Evolutionary conservation across 1,140 invertebrate species (phyloP), one percentile per base, ranked within the genome.

Genomic region (Euura lappo): DNA sequence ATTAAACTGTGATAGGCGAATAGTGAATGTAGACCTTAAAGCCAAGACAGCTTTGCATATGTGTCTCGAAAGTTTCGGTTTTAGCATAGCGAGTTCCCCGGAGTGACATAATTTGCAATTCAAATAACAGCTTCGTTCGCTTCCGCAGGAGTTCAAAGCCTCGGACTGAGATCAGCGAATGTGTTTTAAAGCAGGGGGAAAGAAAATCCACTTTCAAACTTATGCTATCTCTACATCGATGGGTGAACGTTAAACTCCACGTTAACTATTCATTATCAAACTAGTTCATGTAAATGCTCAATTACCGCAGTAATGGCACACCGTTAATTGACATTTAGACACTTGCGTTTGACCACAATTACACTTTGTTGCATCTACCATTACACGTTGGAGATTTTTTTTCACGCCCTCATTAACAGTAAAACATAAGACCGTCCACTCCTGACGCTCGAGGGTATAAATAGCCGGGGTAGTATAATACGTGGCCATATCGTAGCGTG

Each of bases 81-180:
- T 60, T n/a, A 60, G 6, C 51, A 11, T 60, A 60, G 3, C 51
- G 51, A 60, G 6, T 60, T 60, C 51, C 51, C 13, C 3, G 8
- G 51, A 60, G 51, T 60, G 51, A 60, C 51, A 6, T n/a, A n/a
- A 60, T 60, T 60, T 11, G 51, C 51, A 60, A 60, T 60, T 60
- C 51, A 8, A n/a, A 60, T 60, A 60, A 0, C 51, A 6, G 51
- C 10, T 11, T 60, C 51, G 51, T 8, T 60, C 28, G 28, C 28
- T 28, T 28, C 28, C 28, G 51, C 51, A 8, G 51, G 51, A 60
- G 51, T 6, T 60, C 51, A n/a, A 60, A 2, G 51, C 51, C 51
- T 3, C 51, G 10, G 51, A 3, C 3, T 1, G 3, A 4, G 51
- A 4, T 60, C 51, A 6, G 6, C 28, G 28, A 28, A 28, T 28